Base-by-base conservation (phyloP, 2,888 invertebrate species). In the Apodemia zela region DNA sequence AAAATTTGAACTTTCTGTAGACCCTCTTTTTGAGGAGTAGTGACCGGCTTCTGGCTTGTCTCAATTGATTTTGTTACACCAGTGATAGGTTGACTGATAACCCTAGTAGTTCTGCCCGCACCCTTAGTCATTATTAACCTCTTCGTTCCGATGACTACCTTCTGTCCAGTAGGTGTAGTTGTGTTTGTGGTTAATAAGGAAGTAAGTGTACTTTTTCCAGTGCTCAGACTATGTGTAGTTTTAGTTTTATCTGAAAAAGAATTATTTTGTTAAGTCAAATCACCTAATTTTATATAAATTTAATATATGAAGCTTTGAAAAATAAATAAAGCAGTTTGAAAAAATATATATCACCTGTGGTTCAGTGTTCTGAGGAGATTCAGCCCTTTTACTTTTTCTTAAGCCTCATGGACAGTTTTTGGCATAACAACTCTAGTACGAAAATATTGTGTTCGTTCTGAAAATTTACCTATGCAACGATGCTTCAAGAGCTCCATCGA, bases 401-500 rank as follows among this genome's bases (percentile, higher is more conserved):
- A 99, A 88, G 15, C 99, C 85, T 98, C 98, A 84, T 98, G 94
- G 13, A 98, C 94, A 68, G 97, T 97, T 86, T 97, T 97, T 0
- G 98, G 98, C 71, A 99, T 98, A 33, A 98, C 97, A 62, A 98
- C 97, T 80, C 97, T 97, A 60, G 98, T 93, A n/a, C 98, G 94
- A 60, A 98, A 93, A 86, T 98, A 99, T 81, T 98, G 98, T 0
- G 98, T 97, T 69, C 95, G 94, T 72, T 98, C 97, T 73, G 96
- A 94, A 85, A 97, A 98, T 71, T 96, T 95, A 0, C 98, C 98
- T 15, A 96, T 93, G 72, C 98, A 96, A 29, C 98, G 93, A 76
- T 98, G 95, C 80, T 98, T 97, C 60, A 99, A 89, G 68, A 99
- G 91, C 80, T 99, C 98, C 60, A 97, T 92, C 0, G 98, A 98